These are phyloP conservation scores for Notolabrus celidotus DNA, from an alignment of 2,797 vertebrate genomes.

Conservation along the genomic window DNA sequence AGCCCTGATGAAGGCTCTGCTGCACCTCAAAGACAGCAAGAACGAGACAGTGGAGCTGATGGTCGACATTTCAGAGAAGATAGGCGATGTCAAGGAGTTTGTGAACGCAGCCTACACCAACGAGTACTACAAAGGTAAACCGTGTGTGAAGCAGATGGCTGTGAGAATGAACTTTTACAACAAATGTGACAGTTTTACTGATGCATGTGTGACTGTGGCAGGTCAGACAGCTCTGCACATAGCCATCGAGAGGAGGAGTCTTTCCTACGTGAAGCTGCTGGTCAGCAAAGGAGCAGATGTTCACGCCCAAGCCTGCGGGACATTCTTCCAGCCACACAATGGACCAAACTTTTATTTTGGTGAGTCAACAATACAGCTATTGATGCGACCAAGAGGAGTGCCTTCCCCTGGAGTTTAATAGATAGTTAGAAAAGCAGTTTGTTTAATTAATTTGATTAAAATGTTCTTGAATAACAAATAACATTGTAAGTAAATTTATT, in stretches of 20 bases:
- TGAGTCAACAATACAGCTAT: constrained; percentile 71
- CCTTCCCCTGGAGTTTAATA: no score
- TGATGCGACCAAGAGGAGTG: no score
- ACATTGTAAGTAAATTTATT: no score
- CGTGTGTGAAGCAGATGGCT: background rate
- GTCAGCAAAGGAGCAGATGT: constrained; percentile 92
- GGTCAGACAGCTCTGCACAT: constrained; percentile 96
- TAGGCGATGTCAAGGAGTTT: constrained; percentile 87
- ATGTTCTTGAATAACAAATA: no score
- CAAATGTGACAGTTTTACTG: background rate
- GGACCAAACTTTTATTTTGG: constrained; percentile 95
- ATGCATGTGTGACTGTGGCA: constrained; percentile 54
- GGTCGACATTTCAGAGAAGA: constrained; percentile 89
- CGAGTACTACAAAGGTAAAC: constrained; percentile 91
- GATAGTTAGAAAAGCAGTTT: no score
- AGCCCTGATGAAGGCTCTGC: constrained; percentile 92
- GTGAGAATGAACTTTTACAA: background rate
- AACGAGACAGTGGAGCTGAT: constrained; percentile 90
- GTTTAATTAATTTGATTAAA: no score
- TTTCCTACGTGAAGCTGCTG: constrained; percentile 88
- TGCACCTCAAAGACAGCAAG: constrained; percentile 89
- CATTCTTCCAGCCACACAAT: constrained; percentile 92
- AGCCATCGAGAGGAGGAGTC: constrained; percentile 94
- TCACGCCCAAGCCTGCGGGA: constrained; percentile 91
- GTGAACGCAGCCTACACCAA: constrained; percentile 91